phyloP scores from a whole-genome alignment of 2,797 vertebrate genomes.

The Crypturellus tataupa region DNA sequence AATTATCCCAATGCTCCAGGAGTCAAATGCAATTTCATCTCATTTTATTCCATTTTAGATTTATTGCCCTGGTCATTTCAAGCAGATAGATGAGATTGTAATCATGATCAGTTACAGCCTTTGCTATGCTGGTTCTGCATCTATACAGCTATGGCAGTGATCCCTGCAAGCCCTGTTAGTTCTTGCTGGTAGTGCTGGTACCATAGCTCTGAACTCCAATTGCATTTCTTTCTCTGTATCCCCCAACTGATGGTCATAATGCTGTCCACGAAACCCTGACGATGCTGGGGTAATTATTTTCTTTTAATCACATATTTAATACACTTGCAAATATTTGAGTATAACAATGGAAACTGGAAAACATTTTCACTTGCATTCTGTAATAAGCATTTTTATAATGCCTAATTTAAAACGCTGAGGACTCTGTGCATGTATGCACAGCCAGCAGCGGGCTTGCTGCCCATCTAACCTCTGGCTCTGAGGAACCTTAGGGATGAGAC shows the following conservation, averaged over 20 bases:
- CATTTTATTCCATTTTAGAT: slow-evolving; percentile 68
- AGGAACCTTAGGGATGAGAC: background rate
- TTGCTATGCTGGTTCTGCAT: slow-evolving; percentile 34
- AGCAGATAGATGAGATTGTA: slow-evolving; percentile 56
- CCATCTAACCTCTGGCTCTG: background rate
- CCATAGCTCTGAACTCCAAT: background rate
- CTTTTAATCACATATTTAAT: background rate
- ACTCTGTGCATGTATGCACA: background rate
- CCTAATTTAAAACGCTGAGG: background rate
- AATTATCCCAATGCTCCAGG: slow-evolving; percentile 61
- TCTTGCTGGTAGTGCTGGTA: background rate
- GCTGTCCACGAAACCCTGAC: background rate
- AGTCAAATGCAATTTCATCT: slow-evolving; percentile 67
- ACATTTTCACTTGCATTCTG: background rate
- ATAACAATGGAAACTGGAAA: background rate
- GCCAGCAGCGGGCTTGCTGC: background rate
- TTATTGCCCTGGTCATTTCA: slow-evolving; percentile 59
- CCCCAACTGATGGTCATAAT: background rate
- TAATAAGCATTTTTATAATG: background rate
- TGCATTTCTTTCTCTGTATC: background rate
- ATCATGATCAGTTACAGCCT: slow-evolving; percentile 27
- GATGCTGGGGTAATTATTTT: background rate
- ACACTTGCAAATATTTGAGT: background rate
- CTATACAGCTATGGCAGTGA: background rate
- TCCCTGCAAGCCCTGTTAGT: background rate